Conservation (phyloP, 2,888 invertebrate genomes). For the Andricus quercusramuli region DNA sequence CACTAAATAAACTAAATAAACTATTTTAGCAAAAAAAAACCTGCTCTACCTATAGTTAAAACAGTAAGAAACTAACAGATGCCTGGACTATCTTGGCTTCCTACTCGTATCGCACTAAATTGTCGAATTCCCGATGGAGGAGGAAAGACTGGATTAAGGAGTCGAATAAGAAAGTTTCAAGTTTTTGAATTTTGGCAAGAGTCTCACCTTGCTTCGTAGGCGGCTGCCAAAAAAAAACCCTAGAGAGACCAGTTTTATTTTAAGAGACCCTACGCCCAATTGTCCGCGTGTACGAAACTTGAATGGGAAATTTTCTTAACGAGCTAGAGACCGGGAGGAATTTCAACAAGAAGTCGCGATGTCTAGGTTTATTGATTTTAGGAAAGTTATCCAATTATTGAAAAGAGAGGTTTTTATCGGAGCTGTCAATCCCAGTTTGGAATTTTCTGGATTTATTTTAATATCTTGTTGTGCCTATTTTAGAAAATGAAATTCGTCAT, state of each 20-base stretch:
- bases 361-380: conserved; percentile 1
- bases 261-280: conserved; percentile 6
- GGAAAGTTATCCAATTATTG: background rate
- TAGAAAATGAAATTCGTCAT: no score
- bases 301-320: conserved; percentile 39
- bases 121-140: background rate
- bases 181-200: conserved; percentile 37
- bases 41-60: no score
- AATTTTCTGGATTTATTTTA: background rate
- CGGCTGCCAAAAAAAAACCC: conserved; percentile 15
- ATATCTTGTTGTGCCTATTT: no score
- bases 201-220: conserved; percentile 15
- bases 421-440: background rate
- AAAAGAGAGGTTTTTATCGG: background rate
- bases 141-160: conserved; percentile 25
- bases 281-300: conserved; percentile 29
- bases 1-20: no score
- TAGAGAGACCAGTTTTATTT: conserved; percentile 14
- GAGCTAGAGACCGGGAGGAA: conserved; percentile 9
- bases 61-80: no score
- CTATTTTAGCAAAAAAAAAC: no score
- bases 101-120: background rate
- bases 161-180: conserved; percentile 14
- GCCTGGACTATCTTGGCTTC: no score
- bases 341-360: conserved; percentile 9